Base-by-base conservation (phyloP, 2,797 vertebrate species). In the Euthynnus affinis region DNA sequence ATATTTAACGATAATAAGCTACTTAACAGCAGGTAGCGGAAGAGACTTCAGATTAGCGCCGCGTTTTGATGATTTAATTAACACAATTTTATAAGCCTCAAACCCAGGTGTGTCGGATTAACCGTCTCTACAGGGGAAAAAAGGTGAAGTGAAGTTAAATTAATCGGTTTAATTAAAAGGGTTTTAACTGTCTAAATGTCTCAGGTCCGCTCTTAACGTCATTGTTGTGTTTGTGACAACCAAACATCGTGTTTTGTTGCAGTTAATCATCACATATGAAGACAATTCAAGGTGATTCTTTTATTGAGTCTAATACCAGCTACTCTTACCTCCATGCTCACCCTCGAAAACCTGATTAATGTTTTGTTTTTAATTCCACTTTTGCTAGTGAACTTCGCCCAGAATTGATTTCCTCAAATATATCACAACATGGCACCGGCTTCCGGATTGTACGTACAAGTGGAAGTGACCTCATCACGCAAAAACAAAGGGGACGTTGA, bases 261-360 rank as follows among this genome's bases (percentile, higher is more conserved):
- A 62, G 49, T 76, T 74, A 13, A 62, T 69, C 44, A 64, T 69
- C 66, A 74, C 17, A 22, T 25, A 20, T 58, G 22, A 66, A 72
- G 25, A 81, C 46, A 81, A 62, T 49, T 49, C 18, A 18, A 59
- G 1, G 9, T 70, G 59, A 58, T 37, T 61, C 0, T 75, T 37
- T 37, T 37, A 3, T 37, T 85, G 53, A 73, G 64, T 87, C 62
- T 86, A 78, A 81, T 58, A 17, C 77, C 63, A 58, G 22, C 83
- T 88, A 81, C 78, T 93, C 95, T 95, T 96, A 96, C 94, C 94
- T 96, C 94, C 95, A 95, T 96, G 74, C 72, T 93, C 89, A 92
- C 86, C 88, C 88, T 82, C 88, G 81, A 89, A 49, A 89, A 90
- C 67, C 75, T 91, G 88, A 81, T 74, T 86, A 81, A 82, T 74